These are phyloP conservation scores for Seriola quinqueradiata DNA, from an alignment of 2,113 vertebrate species.

Conservation along the genomic window DNA sequence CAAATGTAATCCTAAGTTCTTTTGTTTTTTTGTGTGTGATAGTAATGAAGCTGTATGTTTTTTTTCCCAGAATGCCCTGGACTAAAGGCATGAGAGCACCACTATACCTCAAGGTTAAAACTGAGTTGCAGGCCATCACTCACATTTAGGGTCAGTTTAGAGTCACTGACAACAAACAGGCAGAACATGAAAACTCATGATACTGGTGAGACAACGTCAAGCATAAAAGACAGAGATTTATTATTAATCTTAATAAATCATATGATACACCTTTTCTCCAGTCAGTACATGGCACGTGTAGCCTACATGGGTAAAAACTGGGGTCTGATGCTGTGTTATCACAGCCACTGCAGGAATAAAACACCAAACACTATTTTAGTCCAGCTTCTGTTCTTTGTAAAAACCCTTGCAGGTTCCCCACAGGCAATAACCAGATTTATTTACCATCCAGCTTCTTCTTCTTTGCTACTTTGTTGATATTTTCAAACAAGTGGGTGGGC, in stretches of 20 bases:
- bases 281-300: neutral
- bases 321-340: conserved; percentile 13
- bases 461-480: too few relatives aligned
- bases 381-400: neutral
- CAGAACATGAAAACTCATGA: neutral
- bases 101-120: neutral
- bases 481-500: too few relatives aligned
- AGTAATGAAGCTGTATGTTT: neutral
- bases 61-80: conserved; percentile 6
- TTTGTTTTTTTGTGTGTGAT: too few relatives aligned
- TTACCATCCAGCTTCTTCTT: neutral
- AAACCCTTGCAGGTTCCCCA: neutral
- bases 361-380: neutral
- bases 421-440: neutral
- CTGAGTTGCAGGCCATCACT: conserved; percentile 13
- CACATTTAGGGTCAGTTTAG: neutral
- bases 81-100: neutral
- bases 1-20: neutral
- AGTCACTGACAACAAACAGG: neutral
- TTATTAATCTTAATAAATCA: neutral
- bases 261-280: neutral
- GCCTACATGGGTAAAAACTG: neutral
- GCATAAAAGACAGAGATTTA: neutral
- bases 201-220: neutral
- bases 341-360: conserved; percentile 15